Base-by-base conservation (phyloP, 2,113 vertebrate genomes). In the Eubucco bourcierii region DNA sequence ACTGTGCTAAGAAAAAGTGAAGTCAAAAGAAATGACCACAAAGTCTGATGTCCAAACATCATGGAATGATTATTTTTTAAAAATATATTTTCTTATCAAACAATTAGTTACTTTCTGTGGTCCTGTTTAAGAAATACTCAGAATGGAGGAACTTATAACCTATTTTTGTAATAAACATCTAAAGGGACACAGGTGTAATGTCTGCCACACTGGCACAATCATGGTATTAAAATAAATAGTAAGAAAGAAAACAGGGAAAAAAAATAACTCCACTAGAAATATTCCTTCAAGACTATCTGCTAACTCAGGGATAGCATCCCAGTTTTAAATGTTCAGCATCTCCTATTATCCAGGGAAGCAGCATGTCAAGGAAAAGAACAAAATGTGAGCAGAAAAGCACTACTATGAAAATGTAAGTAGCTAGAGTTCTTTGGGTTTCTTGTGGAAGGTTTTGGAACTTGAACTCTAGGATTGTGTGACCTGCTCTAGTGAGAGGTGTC, bases 51-150 rank as follows among this genome's bases (percentile, higher is more conserved):
- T n/a, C 8, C 12, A 10, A 39, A 16, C 31, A 11, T 41, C 27
- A 66, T 6, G 0, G 2, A 73, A 61, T 8, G 1, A 77, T 41
- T 55, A 29, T 0, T 20, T 9, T 12, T 37, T 84, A 15, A 3
- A 50, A 73, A 84, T 6, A 25, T 6, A 44, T 7, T 88, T 73
- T 77, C 27, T 90, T n/a, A 72, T 61, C 7, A 47, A 81, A 71
- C 6, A 50, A 7, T 27, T 29, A 6, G 3, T 50, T 68, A 59
- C 37, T 28, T 27, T 15, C 7, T 6, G 37, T 5, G 7, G 4
- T 31, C 8, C 41, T 41, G 21, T 52, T 63, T 10, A 67, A 75
- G 19, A 31, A 76, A 15, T 4, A 64, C 34, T 34, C 13, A 83
- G 78, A 88, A 72, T 15, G 15, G 9, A 77, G 25, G 77, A 65